These are phyloP conservation scores for Melanerpes aurifrons DNA, from an alignment of 2,113 vertebrate species.

Conservation along the genomic window DNA sequence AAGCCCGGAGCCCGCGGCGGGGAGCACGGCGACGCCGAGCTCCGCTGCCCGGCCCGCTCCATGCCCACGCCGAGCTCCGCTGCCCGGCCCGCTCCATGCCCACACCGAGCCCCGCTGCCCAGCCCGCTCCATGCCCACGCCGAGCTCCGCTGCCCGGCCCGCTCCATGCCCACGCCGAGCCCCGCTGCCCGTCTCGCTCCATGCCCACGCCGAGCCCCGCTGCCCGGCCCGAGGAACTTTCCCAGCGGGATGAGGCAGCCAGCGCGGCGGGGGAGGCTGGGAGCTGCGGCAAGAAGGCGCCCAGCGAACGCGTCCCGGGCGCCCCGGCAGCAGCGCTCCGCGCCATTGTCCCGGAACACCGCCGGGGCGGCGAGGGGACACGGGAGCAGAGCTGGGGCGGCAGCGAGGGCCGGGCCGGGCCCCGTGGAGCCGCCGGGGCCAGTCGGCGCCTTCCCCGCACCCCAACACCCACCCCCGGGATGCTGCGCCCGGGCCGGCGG, in stretches of 20 bases:
- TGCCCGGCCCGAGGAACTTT: background rate
- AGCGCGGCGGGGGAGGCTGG: background rate
- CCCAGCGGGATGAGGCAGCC: background rate
- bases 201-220: background rate
- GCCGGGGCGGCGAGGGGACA: background rate
- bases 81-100: background rate
- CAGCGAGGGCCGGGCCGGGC: background rate
- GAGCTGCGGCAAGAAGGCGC: background rate
- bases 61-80: background rate
- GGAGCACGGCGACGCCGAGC: background rate
- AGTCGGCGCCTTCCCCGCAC: background rate
- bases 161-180: background rate
- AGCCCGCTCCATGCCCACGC: background rate
- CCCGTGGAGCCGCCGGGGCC: background rate
- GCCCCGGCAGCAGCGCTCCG: background rate
- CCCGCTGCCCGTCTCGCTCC: background rate
- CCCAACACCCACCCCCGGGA: background rate
- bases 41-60: background rate
- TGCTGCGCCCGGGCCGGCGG: background rate
- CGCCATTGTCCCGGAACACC: background rate
- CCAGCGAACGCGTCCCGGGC: background rate
- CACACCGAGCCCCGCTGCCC: background rate
- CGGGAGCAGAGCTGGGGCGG: background rate
- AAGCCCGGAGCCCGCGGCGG: background rate
- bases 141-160: background rate